A percentile compares a stretch with the other conserved stretches of the same genome.
These are phyloP conservation scores for Platichthys flesus DNA, from an alignment of 2,113 vertebrate species.

Conservation along the genomic window DNA sequence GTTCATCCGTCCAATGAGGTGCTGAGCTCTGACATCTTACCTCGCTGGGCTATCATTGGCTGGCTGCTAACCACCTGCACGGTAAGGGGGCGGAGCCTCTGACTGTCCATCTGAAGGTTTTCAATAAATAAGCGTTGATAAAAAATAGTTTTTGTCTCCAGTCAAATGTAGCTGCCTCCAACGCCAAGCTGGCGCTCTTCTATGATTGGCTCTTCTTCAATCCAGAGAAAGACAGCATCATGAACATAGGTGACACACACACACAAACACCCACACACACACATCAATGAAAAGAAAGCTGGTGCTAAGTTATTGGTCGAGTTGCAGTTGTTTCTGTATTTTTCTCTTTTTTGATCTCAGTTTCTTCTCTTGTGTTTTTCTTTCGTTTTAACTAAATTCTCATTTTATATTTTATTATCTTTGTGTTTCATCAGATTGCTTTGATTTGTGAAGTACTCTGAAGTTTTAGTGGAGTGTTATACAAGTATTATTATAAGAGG, in stretches of 20 bases:
- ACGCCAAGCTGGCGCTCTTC: conserved; percentile 96
- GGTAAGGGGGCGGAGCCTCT: conserved; percentile 72
- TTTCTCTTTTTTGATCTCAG: no score
- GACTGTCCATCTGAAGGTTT: no score
- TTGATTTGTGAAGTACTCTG: no score
- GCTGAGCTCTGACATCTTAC: conserved; percentile 96
- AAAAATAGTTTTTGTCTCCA: conserved; percentile 52
- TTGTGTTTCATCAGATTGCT: no score
- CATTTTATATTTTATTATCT: no score
- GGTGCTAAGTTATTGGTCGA: no score
- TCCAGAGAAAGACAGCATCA: conserved; percentile 98
- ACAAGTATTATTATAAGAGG: no score
- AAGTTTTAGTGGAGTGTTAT: no score
- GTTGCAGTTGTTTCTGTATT: no score
- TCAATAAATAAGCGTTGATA: background rate
- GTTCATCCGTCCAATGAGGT: conserved; percentile 98
- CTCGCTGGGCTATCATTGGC: conserved; percentile 98
- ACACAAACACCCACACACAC: background rate
- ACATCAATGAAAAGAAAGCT: no score
- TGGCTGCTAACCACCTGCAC: conserved; percentile 99
- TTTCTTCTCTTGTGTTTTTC: background rate
- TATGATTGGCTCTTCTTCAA: conserved; percentile 99
- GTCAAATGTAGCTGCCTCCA: conserved; percentile 97
- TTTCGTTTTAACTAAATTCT: no score
- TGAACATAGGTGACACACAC: conserved; percentile 92